Evolutionary conservation across 1,140 invertebrate genomes (phyloP), one percentile per base, ranked within the genome.

Genomic region (Conus ventricosus): DNA sequence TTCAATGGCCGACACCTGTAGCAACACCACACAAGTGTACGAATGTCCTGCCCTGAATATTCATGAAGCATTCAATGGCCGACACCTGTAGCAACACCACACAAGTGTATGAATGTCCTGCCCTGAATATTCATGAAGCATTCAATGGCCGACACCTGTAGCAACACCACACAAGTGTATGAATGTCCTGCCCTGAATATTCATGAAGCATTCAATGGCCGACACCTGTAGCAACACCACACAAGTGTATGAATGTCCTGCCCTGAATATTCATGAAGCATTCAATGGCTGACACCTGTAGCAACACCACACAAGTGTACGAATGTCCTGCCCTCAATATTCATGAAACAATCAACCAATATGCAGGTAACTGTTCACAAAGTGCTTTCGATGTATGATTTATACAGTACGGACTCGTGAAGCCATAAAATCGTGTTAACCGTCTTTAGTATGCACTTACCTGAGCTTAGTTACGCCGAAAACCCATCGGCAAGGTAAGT

Each of bases 1-100:
- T 39, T 39, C 39, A n/a, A n/a, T 95, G 55, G 92, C 82, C 51
- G 95, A 94, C 78, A 92, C 81, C 94, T 95, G 93, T 8, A 92
- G 15, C 39, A 92, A 91, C 80, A 84, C 88, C 75, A 87, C 20
- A 87, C 23, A 55, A 39, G 88, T 87, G 57, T n/a, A 88, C 4
- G 8, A 51, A 82, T 15, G 60, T 15, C 60, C 11, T 20, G 4
- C 60, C 60, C 11, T 63, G 11, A 39, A 39, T 39, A 39, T 39
- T 39, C 39, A 39, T 39, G 39, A 39, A 39, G 39, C 39, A 39
- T 39, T 39, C 39, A n/a, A n/a, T 95, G 55, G 92, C 82, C 51
- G 95, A 94, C 78, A 92, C 81, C 94, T 95, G 93, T 8, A 92
- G 15, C 39, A 92, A 91, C 80, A 84, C 88, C 75, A 87, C 20